phyloP scores from a whole-genome alignment of 2,797 vertebrate genomes.

The Dromococcyx pavoninus region DNA sequence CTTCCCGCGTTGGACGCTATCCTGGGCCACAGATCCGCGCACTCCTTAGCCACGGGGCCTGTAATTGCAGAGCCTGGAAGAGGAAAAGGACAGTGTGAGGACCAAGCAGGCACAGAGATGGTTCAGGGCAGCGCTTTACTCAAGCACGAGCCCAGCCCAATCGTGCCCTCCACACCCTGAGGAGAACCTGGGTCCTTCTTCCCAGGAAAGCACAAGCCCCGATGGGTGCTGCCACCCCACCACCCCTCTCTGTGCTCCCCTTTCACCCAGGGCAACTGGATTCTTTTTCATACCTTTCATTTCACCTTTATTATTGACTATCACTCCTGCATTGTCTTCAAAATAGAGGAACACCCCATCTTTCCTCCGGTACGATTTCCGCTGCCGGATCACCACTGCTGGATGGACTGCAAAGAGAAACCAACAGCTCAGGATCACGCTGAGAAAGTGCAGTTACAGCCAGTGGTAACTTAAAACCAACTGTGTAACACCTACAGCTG shows the following conservation, averaged over 20 bases:
- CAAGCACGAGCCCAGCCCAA: neutral
- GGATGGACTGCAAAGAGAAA: conserved; percentile 85
- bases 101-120: rapidly evolving
- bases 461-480: rapidly evolving
- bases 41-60: conserved; percentile 96
- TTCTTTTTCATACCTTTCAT: conserved; percentile 88
- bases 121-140: neutral
- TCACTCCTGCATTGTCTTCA: conserved; percentile 96
- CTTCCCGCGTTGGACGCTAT: conserved; percentile 97
- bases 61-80: conserved; percentile 94
- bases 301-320: conserved; percentile 97
- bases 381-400: conserved; percentile 95
- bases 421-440: rapidly evolving
- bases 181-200: rapidly evolving
- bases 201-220: neutral
- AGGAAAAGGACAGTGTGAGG: neutral
- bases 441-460: rapidly evolving
- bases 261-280: rapidly evolving
- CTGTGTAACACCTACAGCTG: rapidly evolving
- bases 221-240: rapidly evolving
- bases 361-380: conserved; percentile 96
- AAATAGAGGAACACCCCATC: conserved; percentile 97
- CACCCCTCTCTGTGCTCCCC: too few species aligned
- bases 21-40: conserved; percentile 96
- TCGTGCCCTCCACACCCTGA: too few species aligned